These are phyloP conservation scores for Trematomus loennbergii DNA, from an alignment of 2,113 vertebrate genomes.

Conservation along the genomic window DNA sequence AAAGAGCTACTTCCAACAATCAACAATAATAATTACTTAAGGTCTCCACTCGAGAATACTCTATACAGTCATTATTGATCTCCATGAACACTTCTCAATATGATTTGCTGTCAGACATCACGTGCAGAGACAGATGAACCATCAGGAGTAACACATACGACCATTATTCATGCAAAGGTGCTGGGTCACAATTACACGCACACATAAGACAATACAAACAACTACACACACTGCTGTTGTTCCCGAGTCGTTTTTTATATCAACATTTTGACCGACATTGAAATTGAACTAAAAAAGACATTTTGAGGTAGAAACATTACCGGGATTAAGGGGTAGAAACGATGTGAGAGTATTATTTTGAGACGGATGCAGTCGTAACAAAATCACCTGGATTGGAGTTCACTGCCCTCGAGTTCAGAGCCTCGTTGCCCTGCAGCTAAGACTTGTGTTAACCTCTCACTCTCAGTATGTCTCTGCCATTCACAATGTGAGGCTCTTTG, in stretches of 20 bases:
- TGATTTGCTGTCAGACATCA: background rate
- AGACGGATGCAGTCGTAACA: background rate
- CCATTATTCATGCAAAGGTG: background rate
- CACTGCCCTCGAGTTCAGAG: slow-evolving; percentile 17
- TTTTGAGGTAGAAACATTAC: background rate
- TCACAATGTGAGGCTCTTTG: slow-evolving; percentile 29
- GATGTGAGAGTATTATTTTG: background rate
- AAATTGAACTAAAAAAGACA: background rate
- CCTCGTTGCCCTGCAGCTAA: slow-evolving; percentile 33
- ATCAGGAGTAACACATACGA: background rate
- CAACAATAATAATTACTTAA: background rate
- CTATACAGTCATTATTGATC: background rate
- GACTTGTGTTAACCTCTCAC: slow-evolving; percentile 29
- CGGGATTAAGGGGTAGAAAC: background rate
- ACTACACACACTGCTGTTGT: too few species aligned
- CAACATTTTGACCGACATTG: background rate
- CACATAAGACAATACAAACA: background rate
- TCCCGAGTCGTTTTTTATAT: background rate
- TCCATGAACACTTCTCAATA: background rate
- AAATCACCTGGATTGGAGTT: background rate
- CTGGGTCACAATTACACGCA: background rate
- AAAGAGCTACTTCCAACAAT: background rate
- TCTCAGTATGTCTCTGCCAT: slow-evolving; percentile 22
- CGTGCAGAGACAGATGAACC: background rate
- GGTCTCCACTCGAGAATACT: background rate